Conservation (phyloP, 2,113 vertebrate species). For the Pardalotus punctatus region DNA sequence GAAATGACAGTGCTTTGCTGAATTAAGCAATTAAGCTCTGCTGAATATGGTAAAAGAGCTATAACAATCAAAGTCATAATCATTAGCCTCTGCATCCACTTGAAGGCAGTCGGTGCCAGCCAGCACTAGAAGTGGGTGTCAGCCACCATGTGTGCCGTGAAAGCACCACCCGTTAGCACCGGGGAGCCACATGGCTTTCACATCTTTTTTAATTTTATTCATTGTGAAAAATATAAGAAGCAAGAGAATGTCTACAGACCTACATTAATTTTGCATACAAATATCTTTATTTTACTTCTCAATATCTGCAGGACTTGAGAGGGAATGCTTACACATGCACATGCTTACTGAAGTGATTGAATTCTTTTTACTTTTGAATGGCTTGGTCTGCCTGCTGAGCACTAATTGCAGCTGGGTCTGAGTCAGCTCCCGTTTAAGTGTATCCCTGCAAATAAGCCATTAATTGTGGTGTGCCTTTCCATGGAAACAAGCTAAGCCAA, state of each 20-base stretch:
- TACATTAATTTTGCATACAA: not conserved
- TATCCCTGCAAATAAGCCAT: not conserved
- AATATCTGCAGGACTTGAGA: rapidly evolving
- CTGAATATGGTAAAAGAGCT: slow-evolving; percentile 19
- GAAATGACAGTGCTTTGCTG: not conserved
- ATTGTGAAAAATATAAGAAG: not conserved
- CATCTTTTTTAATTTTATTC: not conserved
- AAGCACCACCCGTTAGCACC: not conserved
- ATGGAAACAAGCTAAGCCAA: not conserved
- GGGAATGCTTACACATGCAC: not conserved
- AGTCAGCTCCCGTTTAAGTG: not conserved
- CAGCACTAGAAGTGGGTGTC: not conserved
- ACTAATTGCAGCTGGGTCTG: not conserved
- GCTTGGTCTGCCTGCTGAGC: not conserved
- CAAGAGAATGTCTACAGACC: not conserved
- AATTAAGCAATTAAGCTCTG: not conserved
- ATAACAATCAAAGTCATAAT: not conserved
- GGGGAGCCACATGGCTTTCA: not conserved
- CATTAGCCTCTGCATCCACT: not conserved
- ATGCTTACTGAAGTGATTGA: not conserved
- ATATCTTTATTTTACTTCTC: not conserved
- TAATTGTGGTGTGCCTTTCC: not conserved
- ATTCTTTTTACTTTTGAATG: not conserved
- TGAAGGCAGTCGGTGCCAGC: not conserved
- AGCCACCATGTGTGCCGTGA: not conserved